Evolutionary conservation across 1,140 invertebrate species (phyloP), one percentile per base, ranked within the genome.

Genomic region (Drosophila mojavensis): DNA sequence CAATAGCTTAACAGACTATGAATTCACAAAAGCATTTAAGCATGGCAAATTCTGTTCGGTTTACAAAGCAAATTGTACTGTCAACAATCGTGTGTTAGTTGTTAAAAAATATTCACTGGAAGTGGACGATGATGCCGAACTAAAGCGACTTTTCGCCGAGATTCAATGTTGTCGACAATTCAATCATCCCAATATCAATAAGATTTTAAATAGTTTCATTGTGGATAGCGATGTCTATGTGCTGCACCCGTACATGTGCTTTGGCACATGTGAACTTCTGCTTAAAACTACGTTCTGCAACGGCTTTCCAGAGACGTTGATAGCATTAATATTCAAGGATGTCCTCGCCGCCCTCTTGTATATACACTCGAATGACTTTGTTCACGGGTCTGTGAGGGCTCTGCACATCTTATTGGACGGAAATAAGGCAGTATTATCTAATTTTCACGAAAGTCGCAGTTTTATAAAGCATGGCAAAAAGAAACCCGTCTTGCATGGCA

Each of bases 301-400:
- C 15, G 95, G 95, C 20, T 93, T 98, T 48, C 96, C 97, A 2
- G 97, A 98, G 93, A 90, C 95, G 48, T 95, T 96, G 24, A 95
- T 98, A 82, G 94, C 96, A 36, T 94, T 96, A 63, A 96, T 98
- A 77, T 91, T 98, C 30, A 94, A 94, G 85, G 97, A 98, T 93
- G 94, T 97, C 20, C 93, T 98, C 4, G 73, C 50, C 91, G 97
- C 96, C 1, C 93, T 98, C 17, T 94, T 96, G 78, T 98, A 98
- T 92, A 94, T 98, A 69, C 97, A 98, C 92, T 94, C 94, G 68
- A 95, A 95, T 92, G 95, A 96, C 66, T 96, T 96, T 91, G 97
- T 98, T 84, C 97, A 98, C 91, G 96, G 97, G 95, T 96, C 96
- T 78, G 94, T 98, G 33, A 94, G 95, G 89, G 97, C 97, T 13